Base-by-base conservation (phyloP, 2,888 invertebrate species). In the Oxycera nigricornis region DNA sequence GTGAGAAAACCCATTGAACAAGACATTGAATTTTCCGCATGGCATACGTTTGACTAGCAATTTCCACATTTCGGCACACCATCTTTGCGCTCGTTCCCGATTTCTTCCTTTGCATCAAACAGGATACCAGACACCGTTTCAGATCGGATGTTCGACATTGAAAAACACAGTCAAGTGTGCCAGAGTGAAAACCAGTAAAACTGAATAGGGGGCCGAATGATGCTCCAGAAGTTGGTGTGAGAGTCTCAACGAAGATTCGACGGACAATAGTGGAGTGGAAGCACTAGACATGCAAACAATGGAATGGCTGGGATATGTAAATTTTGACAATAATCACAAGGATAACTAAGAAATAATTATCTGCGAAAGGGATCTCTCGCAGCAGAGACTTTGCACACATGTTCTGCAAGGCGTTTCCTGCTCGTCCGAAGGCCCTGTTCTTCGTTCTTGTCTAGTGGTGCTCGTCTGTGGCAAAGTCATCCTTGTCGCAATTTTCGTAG, bases 281-380 rank as follows among this genome's bases (percentile, higher is more conserved):
- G 26, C 46, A 24, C 31, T 50, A 28, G 14, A 24, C 30, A 39
- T 28, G 52, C 73, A 70, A 26, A 74, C 76, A 74, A 65, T 70
- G 61, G 59, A 76, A 72, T 73, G 76, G 74, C 62, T 62, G 70
- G 73, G 72, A 70, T 76, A 74, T 76, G 76, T 74, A 76, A 76
- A 76, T 76, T 74, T 30, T 72, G 72, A 76, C 74, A 76, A 76
- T 76, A 76, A 76, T 76, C 76, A 74, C 59, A 50, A 72, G 57
- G 74, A 76, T 76, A 76, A 76, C 73, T 76, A 52, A 65, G 35
- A 76, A 72, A 76, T 76, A 76, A 76, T 76, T 76, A 76, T 76
- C 76, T 76, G 76, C 73, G 70, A 76, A 74, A 76, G 73, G 74
- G 72, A 73, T 76, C 70, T 62, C 62, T 28, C 65, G 46, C 14